phyloP scores from a whole-genome alignment of 2,888 invertebrate genomes.

The Mechanitis messenoides region DNA sequence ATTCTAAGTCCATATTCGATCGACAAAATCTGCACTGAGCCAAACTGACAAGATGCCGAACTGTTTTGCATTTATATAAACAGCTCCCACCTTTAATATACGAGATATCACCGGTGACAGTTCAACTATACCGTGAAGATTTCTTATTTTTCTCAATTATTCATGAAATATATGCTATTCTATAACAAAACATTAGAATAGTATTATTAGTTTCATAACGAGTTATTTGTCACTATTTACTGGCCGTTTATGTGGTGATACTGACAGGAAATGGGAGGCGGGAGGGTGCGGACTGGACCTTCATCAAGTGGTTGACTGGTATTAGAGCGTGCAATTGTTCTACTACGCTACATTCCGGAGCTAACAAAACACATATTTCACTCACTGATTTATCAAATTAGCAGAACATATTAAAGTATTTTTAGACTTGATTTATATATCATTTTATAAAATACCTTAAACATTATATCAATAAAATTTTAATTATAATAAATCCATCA shows the following conservation, averaged over 20 bases:
- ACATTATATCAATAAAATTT: too few relatives aligned
- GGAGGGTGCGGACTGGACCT: slow-evolving; percentile 52
- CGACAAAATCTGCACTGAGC: slow-evolving; percentile 69
- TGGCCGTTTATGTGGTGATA: slow-evolving; percentile 32
- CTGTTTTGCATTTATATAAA: slow-evolving; percentile 77
- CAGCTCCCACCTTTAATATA: slow-evolving; percentile 69
- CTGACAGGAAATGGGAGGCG: slow-evolving; percentile 43
- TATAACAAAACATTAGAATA: slow-evolving; percentile 1
- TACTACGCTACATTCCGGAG: slow-evolving; percentile 62
- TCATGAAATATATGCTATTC: neutral
- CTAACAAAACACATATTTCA: slow-evolving; percentile 62
- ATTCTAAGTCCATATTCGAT: slow-evolving; percentile 75
- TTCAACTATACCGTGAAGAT: slow-evolving; percentile 15
- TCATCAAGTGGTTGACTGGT: slow-evolving; percentile 75
- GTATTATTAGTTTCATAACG: slow-evolving; percentile 23
- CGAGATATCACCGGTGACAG: slow-evolving; percentile 45
- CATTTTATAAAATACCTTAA: neutral
- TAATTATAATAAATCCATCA: slow-evolving; percentile 34
- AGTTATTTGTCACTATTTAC: slow-evolving; percentile 29
- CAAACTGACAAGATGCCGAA: slow-evolving; percentile 74
- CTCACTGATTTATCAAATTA: slow-evolving; percentile 69
- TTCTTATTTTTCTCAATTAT: neutral
- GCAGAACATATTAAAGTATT: slow-evolving; percentile 27
- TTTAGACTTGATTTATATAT: neutral
- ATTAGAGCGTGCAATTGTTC: slow-evolving; percentile 72